Conservation (phyloP, 35 echinoderm and acorn worm species). For the Stichopus chloronotus region DNA sequence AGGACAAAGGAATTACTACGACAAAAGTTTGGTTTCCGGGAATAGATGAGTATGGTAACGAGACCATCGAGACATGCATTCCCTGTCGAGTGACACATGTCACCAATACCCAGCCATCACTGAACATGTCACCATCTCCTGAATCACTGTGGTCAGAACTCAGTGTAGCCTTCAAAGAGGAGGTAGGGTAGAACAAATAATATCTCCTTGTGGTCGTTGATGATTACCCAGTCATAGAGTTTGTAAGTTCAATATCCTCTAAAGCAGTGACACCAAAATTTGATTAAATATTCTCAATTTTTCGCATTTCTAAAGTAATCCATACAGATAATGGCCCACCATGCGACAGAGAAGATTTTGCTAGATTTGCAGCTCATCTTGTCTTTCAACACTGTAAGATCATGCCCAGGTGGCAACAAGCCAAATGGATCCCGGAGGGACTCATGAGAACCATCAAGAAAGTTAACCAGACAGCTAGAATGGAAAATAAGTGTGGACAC, state of each 20-base stretch:
- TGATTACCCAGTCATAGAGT: constrained; percentile 69
- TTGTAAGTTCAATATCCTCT: constrained; percentile 70
- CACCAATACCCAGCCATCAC: constrained; percentile 34
- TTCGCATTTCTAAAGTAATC: constrained; percentile 58
- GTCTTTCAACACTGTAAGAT: constrained; percentile 61
- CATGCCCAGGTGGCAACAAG: constrained; percentile 64
- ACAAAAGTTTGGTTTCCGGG: not conserved
- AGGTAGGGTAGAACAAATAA: too few species aligned
- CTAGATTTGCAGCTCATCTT: constrained; percentile 46
- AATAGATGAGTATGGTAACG: too few species aligned
- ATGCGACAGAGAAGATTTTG: constrained; percentile 65
- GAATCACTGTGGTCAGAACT: not conserved
- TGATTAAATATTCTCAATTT: constrained; percentile 67
- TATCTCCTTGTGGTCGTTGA: constrained; percentile 11
- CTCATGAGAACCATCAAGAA: constrained; percentile 67
- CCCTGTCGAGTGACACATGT: too few species aligned
- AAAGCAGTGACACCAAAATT: constrained; percentile 56
- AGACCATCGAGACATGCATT: too few species aligned
- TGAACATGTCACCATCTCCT: constrained; percentile 23
- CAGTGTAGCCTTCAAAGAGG: too few species aligned
- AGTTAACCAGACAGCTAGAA: constrained; percentile 33
- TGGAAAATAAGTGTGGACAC: constrained; percentile 48
- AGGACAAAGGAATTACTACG: constrained; percentile 68
- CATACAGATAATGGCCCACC: constrained; percentile 76
- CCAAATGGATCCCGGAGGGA: constrained; percentile 63